These are phyloP conservation scores for Patella ulyssiponensis DNA, from an alignment of 2,888 invertebrate genomes.

Conservation along the genomic window DNA sequence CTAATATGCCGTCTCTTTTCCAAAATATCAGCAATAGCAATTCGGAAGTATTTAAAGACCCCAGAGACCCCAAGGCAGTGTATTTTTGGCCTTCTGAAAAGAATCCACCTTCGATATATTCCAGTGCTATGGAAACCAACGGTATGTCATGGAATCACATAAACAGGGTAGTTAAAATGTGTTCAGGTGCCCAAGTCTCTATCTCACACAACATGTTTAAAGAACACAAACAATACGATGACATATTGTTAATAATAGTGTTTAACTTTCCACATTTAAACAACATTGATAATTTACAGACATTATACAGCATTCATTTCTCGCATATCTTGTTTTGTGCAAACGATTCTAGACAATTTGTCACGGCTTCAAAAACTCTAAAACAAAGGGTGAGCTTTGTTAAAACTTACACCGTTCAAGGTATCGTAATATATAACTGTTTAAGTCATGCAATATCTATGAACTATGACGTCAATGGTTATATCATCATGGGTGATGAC, in stretches of 20 bases:
- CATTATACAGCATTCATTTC: background rate
- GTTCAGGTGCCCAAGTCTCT: no score
- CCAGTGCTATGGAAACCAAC: no score
- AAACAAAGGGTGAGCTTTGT: background rate
- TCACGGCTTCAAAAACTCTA: background rate
- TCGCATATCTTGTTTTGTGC: background rate
- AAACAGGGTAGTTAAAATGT: no score
- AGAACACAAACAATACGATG: no score
- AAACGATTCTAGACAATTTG: background rate
- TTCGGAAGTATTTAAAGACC: no score
- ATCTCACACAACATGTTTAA: no score
- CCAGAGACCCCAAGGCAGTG: no score
- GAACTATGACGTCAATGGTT: background rate
- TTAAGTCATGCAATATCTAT: background rate
- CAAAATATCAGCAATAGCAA: no score
- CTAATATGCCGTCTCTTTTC: background rate
- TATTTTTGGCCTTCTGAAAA: no score
- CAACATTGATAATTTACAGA: background rate
- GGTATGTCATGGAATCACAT: no score
- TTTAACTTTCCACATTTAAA: background rate
- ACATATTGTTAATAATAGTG: background rate
- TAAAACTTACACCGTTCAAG: background rate
- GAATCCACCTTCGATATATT: no score
- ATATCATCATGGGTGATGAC: background rate
- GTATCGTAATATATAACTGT: background rate